These are phyloP conservation scores for Karalla daura DNA, from an alignment of 2,797 vertebrate genomes.

Conservation along the genomic window DNA sequence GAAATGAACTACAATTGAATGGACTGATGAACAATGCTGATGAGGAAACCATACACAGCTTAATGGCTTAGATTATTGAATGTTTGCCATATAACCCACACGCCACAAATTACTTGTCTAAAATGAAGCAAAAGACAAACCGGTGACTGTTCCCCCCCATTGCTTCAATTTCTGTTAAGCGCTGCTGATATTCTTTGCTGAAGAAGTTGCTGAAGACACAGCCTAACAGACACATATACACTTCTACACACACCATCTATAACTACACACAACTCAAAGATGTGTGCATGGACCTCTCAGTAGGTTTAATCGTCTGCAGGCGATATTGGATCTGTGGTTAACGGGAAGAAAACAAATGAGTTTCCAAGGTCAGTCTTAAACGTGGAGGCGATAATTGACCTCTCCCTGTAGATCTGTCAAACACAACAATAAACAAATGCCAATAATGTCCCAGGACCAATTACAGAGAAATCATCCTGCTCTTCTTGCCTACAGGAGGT, in stretches of 20 bases:
- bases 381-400: constrained; percentile 77
- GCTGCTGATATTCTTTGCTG: constrained; percentile 26
- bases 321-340: constrained; percentile 76
- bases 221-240: not conserved
- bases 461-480: constrained; percentile 57
- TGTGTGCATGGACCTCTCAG: constrained; percentile 38
- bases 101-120: constrained; percentile 35
- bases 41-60: constrained; percentile 32
- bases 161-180: constrained; percentile 36
- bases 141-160: constrained; percentile 3
- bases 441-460: constrained; percentile 74
- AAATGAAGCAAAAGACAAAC: constrained; percentile 37
- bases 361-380: constrained; percentile 86
- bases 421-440: constrained; percentile 80
- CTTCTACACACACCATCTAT: constrained; percentile 26
- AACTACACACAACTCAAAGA: constrained; percentile 37
- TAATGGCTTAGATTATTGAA: constrained; percentile 56
- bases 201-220: constrained; percentile 38
- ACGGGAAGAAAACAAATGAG: constrained; percentile 82
- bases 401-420: constrained; percentile 82
- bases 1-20: constrained; percentile 17
- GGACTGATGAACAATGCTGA: constrained; percentile 29
- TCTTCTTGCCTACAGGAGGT: constrained; percentile 30
- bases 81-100: constrained; percentile 52
- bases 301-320: constrained; percentile 61